Conservation (phyloP, 1,140 invertebrate genomes). For the Drosophila erecta region DNA sequence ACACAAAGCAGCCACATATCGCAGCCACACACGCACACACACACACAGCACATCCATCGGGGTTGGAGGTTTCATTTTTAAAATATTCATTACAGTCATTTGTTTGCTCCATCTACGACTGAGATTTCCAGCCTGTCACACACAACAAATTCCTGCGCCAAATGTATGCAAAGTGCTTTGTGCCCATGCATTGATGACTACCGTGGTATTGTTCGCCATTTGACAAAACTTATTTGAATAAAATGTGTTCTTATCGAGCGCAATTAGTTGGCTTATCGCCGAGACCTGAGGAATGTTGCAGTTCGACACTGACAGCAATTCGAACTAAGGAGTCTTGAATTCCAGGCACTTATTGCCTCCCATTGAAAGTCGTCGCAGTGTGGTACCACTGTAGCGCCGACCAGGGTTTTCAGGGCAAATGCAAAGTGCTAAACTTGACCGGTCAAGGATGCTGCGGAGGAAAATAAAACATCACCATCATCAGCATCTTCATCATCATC, state of each 20-base stretch:
- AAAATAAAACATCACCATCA: conserved; percentile 11
- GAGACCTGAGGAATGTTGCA: not conserved
- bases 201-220: not conserved
- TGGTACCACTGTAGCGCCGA: not conserved
- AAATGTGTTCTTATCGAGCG: conserved; percentile 11
- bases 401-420: conserved; percentile 6
- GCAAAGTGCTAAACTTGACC: conserved; percentile 14
- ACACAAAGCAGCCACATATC: not conserved
- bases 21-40: no score
- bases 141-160: not conserved
- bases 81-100: no score
- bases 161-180: not conserved
- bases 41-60: no score
- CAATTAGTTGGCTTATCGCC: conserved; percentile 1
- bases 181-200: not conserved
- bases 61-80: no score
- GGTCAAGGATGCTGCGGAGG: conserved; percentile 20
- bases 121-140: not conserved
- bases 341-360: no score
- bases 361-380: not conserved
- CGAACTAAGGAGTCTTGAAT: no score
- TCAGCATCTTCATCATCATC: not conserved
- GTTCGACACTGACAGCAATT: not conserved
- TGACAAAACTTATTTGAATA: conserved; percentile 15
- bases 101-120: no score